phyloP scores from a whole-genome alignment of 2,113 vertebrate species.

The Pitta sordida region DNA sequence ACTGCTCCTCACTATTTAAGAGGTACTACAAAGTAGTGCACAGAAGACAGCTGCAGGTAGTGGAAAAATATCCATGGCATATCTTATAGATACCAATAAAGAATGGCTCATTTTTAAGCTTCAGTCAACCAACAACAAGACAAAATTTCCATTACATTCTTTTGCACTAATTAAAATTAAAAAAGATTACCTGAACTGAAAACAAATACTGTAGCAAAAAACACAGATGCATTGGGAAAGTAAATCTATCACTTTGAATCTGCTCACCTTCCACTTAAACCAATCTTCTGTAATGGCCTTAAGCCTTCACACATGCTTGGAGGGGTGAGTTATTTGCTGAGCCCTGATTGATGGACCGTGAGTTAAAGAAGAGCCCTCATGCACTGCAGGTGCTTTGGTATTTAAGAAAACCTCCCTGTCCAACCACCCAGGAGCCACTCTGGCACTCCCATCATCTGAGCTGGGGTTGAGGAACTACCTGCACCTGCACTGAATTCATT shows the following conservation, averaged over 20 bases:
- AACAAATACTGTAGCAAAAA: background rate
- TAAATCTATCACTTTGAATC: background rate
- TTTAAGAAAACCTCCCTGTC: background rate
- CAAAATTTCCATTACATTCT: background rate
- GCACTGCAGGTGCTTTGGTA: background rate
- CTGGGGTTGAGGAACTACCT: background rate
- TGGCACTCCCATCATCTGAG: background rate
- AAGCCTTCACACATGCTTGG: background rate
- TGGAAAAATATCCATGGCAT: background rate
- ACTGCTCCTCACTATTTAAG: background rate
- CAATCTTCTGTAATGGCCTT: background rate
- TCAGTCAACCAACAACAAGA: background rate
- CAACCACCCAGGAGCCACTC: background rate
- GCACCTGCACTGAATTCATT: background rate
- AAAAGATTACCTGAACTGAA: background rate
- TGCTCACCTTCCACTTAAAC: background rate
- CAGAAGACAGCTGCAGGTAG: background rate
- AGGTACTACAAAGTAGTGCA: background rate
- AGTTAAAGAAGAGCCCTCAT: background rate
- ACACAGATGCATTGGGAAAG: accelerated
- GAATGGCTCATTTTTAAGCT: background rate
- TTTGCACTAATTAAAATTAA: background rate
- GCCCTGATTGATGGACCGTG: background rate
- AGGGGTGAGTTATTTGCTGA: background rate
- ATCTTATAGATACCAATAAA: background rate